Base-by-base conservation (phyloP, 1,140 invertebrate species). In the Lordiphosa mommai region DNA sequence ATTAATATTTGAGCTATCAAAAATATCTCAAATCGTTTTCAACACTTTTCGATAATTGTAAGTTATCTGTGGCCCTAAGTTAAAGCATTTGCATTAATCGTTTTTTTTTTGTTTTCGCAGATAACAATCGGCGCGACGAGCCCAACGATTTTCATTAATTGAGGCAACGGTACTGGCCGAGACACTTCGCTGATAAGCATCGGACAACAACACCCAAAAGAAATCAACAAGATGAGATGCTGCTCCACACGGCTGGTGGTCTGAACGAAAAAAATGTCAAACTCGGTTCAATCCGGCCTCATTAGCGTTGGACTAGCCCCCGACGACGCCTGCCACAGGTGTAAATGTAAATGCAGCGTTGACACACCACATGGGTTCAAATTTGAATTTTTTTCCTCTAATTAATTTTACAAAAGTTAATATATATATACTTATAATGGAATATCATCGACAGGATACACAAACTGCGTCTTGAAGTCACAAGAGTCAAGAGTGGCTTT, bases 31-130 rank as follows among this genome's bases (percentile, higher is more conserved):
- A 82, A 53, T 65, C 61, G 46, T 82, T 82, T 82, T 82, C 66
- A 82, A 80, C 76, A 80, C 76, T 82, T 80, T 82, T 82, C 47
- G 57, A 82, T 80, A 80, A 80, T 82, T 80, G 76, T 80, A 60
- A 80, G 66, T 82, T 80, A 82, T 80, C 70, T 80, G 23, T 7
- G 23, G 5, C 37, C 29, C 53, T 38, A 1, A 7, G 23, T 5
- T 27, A 38, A 23, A 48, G n/a, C 76, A 80, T 80, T 80, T 80
- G 76, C 77, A 80, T 80, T 82, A 71, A 80, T 80, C 66, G 74
- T 46, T 65, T 47, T 48, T 10, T 48, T 48, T n/a, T n/a, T 27
- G 27, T 32, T 47, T 48, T 48, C 14, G 46, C 46, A 43, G 40
- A 43, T 43, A 43, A 43, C 40, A 43, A 43, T 43, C 40, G 40